Percentiles rank a stretch among this genome's conserved stretches.
phyloP scores from a whole-genome alignment of 2,797 vertebrate species.

The Threskiornis aethiopicus region DNA sequence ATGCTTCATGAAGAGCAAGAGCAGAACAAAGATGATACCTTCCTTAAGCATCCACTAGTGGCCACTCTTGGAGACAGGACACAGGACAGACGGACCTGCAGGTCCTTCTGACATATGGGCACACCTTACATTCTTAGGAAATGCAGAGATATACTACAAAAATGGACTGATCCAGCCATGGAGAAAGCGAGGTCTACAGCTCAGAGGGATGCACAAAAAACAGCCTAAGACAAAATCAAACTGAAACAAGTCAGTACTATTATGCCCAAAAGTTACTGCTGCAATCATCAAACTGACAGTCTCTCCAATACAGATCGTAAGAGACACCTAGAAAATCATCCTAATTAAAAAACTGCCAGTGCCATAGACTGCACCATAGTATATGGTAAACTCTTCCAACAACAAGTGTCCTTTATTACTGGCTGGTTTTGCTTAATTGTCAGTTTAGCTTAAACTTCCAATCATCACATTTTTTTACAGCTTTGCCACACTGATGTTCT shows the following conservation, averaged over 20 bases:
- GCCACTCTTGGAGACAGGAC: background rate
- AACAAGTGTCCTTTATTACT: background rate
- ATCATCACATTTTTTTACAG: background rate
- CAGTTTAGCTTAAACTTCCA: background rate
- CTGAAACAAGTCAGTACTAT: background rate
- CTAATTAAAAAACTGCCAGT: background rate
- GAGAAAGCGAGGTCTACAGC: background rate
- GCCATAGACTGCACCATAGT: background rate
- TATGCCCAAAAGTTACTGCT: background rate
- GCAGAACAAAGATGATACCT: background rate
- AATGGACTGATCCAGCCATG: background rate
- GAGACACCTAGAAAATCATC: background rate
- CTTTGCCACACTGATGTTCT: background rate
- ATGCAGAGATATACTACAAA: background rate
- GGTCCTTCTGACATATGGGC: accelerated
- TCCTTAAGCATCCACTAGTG: background rate
- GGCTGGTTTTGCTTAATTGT: background rate
- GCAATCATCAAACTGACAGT: background rate
- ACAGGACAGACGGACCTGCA: background rate
- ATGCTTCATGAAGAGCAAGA: background rate
- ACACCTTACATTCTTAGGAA: background rate
- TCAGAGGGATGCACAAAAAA: background rate
- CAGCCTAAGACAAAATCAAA: background rate
- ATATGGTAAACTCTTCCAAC: background rate
- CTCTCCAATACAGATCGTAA: accelerated